Percentiles rank a stretch among this genome's conserved stretches.
These are phyloP conservation scores for Sylvicola fuscatus DNA, from an alignment of 2,888 invertebrate species.

Conservation along the genomic window DNA sequence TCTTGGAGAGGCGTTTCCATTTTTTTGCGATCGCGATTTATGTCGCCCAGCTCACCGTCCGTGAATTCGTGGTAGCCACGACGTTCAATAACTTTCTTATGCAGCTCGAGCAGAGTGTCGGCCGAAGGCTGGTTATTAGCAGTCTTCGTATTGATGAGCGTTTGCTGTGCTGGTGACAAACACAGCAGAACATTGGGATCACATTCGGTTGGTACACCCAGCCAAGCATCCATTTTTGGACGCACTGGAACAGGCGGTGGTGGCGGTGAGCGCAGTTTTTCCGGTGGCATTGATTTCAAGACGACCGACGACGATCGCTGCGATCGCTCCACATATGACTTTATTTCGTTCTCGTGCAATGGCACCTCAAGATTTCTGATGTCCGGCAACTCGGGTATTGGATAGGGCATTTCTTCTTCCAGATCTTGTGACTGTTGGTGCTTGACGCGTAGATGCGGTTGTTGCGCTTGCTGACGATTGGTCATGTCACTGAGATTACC, in stretches of 20 bases:
- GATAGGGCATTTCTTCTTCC: slow-evolving; percentile 25
- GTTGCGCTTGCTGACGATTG: slow-evolving; percentile 3
- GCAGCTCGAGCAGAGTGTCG: slow-evolving; percentile 43
- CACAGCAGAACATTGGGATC: slow-evolving; percentile 42
- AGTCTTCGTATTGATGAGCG: slow-evolving; percentile 31
- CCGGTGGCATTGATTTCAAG: slow-evolving; percentile 9
- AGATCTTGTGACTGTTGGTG: no score
- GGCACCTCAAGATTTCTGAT: slow-evolving; percentile 24
- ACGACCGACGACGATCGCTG: not conserved
- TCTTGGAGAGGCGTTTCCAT: not conserved
- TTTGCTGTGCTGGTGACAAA: slow-evolving; percentile 51
- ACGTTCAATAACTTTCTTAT: slow-evolving; percentile 45
- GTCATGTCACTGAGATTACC: slow-evolving; percentile 18
- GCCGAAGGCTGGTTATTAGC: slow-evolving; percentile 27
- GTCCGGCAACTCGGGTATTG: slow-evolving; percentile 27
- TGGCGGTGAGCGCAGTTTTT: slow-evolving; percentile 8
- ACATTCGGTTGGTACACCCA: slow-evolving; percentile 35
- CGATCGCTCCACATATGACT: slow-evolving; percentile 8
- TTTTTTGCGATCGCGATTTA: slow-evolving; percentile 12
- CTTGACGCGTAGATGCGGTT: not conserved
- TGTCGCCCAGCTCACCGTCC: slow-evolving; percentile 15
- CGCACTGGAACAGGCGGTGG: slow-evolving; percentile 26
- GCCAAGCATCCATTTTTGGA: slow-evolving; percentile 27
- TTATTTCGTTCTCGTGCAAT: slow-evolving; percentile 14
- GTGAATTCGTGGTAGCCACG: slow-evolving; percentile 32